Percentiles rank a stretch among this genome's conserved stretches.
Conservation (phyloP, 2,888 invertebrate species). For the Kuschelorhynchus macadamiae region DNA sequence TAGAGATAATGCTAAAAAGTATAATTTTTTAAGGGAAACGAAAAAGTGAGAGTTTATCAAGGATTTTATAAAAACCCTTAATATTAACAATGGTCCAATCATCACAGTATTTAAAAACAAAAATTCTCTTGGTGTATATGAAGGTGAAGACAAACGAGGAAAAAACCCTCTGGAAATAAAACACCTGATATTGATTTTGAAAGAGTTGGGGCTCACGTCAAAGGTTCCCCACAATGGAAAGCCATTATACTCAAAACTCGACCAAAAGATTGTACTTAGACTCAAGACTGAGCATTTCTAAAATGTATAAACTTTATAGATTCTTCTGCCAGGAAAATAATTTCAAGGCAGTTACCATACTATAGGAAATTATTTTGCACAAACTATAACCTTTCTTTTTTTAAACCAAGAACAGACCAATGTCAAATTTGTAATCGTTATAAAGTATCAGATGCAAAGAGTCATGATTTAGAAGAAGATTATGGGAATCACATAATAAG, state of each 20-base stretch:
- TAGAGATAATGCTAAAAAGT: background rate
- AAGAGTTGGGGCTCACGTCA: background rate
- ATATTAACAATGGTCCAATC: constrained; percentile 5
- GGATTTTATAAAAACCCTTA: background rate
- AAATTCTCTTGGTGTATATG: background rate
- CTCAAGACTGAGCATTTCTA: background rate
- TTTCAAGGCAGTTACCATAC: background rate
- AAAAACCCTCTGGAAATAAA: background rate
- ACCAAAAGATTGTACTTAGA: constrained; percentile 1
- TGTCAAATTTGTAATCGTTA: background rate
- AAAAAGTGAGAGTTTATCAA: constrained; percentile 7
- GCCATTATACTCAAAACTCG: background rate
- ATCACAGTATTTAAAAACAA: constrained; percentile 1
- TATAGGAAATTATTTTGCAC: too few relatives aligned
- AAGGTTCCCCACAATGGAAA: constrained; percentile 5
- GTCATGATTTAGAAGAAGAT: background rate
- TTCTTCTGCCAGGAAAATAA: background rate
- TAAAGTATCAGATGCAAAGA: background rate
- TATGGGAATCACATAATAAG: background rate
- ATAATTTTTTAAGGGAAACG: constrained; percentile 5
- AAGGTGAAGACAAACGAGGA: constrained; percentile 1
- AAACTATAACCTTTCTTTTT: too few relatives aligned
- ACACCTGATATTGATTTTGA: background rate
- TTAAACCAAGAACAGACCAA: background rate
- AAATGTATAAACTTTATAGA: background rate